phyloP scores from a whole-genome alignment of 1,140 invertebrate species.

The Eurosta solidaginis region DNA sequence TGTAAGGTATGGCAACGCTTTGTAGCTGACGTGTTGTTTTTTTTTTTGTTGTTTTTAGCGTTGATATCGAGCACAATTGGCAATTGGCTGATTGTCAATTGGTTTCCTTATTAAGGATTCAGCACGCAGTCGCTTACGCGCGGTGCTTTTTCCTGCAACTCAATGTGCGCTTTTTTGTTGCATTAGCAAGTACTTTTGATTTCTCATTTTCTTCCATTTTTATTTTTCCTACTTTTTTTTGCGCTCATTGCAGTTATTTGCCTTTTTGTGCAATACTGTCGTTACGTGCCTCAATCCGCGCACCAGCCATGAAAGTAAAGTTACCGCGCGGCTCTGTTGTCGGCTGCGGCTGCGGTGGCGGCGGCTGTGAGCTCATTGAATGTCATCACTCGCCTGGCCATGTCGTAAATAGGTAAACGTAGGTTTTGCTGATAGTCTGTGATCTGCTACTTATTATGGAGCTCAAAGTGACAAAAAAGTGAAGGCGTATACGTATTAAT shows the following conservation, averaged over 20 bases:
- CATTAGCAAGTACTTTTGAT: background rate
- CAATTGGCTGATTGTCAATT: constrained; percentile 21
- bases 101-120: constrained; percentile 26
- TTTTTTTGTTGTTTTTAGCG: background rate
- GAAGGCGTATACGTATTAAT: background rate
- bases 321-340: constrained; percentile 9
- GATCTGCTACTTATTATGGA: background rate
- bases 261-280: constrained; percentile 5
- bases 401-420: background rate
- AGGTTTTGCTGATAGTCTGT: background rate
- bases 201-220: background rate
- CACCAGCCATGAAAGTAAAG: background rate
- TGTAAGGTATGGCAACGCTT: constrained; percentile 22
- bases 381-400: background rate
- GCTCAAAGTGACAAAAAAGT: background rate
- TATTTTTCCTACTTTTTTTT: background rate
- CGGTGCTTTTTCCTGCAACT: background rate
- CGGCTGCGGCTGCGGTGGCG: too few relatives aligned
- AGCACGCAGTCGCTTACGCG: constrained; percentile 21
- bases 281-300: constrained; percentile 6
- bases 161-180: background rate
- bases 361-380: background rate
- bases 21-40: constrained; percentile 10
- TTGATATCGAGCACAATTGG: constrained; percentile 8
- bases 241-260: background rate